phyloP scores from a whole-genome alignment of 1,140 invertebrate species.

The Temnothorax curvispinosus region DNA sequence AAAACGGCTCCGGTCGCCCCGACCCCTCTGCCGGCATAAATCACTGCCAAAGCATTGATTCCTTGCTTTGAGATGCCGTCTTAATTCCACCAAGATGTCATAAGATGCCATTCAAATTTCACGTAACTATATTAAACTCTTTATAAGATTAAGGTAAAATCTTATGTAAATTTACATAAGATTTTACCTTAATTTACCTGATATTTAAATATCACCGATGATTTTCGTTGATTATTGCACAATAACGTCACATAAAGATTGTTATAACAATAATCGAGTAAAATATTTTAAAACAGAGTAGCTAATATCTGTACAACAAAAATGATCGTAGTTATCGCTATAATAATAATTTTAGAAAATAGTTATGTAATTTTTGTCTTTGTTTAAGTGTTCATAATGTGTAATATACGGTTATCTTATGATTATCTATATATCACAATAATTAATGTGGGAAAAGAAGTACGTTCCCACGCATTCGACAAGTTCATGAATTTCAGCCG shows the following conservation, averaged over 20 bases:
- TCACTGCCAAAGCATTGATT: constrained; percentile 51
- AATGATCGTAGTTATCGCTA: not conserved
- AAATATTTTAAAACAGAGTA: not conserved
- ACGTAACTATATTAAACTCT: not conserved
- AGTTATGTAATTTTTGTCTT: not conserved
- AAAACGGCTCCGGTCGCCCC: constrained; percentile 64
- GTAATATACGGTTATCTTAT: not conserved
- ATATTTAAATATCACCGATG: not conserved
- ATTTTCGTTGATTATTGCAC: not conserved
- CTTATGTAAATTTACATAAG: too few relatives aligned
- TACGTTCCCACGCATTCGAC: not conserved
- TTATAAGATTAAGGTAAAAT: not conserved
- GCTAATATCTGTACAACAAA: constrained; percentile 1
- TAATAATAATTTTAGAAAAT: too few relatives aligned
- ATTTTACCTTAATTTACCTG: too few relatives aligned
- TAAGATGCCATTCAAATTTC: not conserved
- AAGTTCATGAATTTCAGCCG: not conserved
- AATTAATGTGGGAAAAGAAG: constrained; percentile 6
- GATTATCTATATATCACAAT: not conserved
- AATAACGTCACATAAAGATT: not conserved
- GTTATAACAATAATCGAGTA: not conserved
- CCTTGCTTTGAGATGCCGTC: constrained; percentile 52
- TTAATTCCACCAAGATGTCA: not conserved
- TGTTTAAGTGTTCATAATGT: not conserved
- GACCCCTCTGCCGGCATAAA: constrained; percentile 66